phyloP scores from a whole-genome alignment of 2,113 vertebrate species.

The Hippocampus abdominalis region DNA sequence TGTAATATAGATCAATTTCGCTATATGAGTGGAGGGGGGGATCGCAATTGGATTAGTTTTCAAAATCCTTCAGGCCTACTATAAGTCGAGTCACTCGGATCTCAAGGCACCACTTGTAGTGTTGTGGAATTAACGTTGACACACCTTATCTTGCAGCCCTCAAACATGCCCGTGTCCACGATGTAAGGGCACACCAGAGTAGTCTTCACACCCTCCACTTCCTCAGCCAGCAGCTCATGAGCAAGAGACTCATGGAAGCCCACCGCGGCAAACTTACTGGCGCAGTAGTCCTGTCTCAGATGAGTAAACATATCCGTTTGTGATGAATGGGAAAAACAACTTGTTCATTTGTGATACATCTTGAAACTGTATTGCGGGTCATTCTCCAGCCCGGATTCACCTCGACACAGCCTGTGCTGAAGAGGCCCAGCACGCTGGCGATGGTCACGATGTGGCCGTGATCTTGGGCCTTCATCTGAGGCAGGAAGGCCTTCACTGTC shows the following conservation, averaged over 20 bases:
- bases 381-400: slow-evolving; percentile 31
- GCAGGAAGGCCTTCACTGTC: slow-evolving; percentile 64
- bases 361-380: not conserved
- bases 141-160: slow-evolving; percentile 61
- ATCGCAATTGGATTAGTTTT: not conserved
- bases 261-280: slow-evolving; percentile 70
- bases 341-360: not conserved
- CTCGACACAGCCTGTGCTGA: slow-evolving; percentile 60
- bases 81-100: too few relatives aligned
- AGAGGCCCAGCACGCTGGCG: slow-evolving; percentile 60
- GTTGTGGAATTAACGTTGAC: not conserved
- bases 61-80: not conserved
- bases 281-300: slow-evolving; percentile 66
- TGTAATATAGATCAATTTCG: too few relatives aligned
- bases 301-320: slow-evolving; percentile 7
- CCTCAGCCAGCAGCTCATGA: slow-evolving; percentile 65
- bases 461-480: slow-evolving; percentile 56
- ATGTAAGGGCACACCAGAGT: slow-evolving; percentile 70
- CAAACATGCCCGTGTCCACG: slow-evolving; percentile 63
- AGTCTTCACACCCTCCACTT: slow-evolving; percentile 62
- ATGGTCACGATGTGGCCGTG: slow-evolving; percentile 54
- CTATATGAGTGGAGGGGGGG: too few relatives aligned
- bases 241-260: slow-evolving; percentile 70
- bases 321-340: not conserved
- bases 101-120: too few relatives aligned